Base-by-base conservation (phyloP, 2,888 invertebrate genomes). In the Rotaria socialis region DNA sequence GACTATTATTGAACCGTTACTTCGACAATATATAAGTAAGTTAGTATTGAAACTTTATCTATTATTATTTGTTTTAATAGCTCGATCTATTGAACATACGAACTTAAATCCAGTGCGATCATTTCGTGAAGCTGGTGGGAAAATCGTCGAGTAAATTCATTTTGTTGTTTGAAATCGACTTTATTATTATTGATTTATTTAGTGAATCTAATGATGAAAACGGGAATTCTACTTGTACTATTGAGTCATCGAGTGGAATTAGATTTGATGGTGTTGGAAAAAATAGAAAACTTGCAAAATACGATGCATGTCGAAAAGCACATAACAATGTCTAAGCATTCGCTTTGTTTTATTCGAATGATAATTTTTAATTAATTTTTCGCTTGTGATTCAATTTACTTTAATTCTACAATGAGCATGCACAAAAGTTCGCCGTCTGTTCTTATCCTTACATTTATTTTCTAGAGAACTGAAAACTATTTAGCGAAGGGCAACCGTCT, bases 21-120 rank as follows among this genome's bases (percentile, higher is more conserved):
- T 87, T 16, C n/a, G 47, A 41, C 75, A 74, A 43, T 86, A 85
- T 86, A 74, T 86, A 10, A 24, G 86, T 86, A 47, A 4, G 47
- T 47, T 47, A 47, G 14, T 43, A 14, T 24, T 80, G n/a, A 67
- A 8, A 50, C 16, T 5, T 19, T 11, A 35, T 4, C 1, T 5
- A 19, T 47, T 10, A 47, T 24, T 80, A 50, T 52, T 16, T 52
- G 52, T 47, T 80, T 80, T 11, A 47, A 11, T n/a, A 80, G 80
- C 47, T n/a, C 24, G 22, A 47, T 47, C 80, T 8, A n/a, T 80
- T 43, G n/a, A 47, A 5, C 47, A 80, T 80, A 4, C 47, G 3
- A 80, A 24, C n/a, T 8, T 80, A 5, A 80, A 47, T 80, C 80
- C 80, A 24, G 24, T 80, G 8, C 47, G 80, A 47, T 2, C 8